Conservation (phyloP, 2,797 vertebrate species). For the Eospalax fontanierii region DNA sequence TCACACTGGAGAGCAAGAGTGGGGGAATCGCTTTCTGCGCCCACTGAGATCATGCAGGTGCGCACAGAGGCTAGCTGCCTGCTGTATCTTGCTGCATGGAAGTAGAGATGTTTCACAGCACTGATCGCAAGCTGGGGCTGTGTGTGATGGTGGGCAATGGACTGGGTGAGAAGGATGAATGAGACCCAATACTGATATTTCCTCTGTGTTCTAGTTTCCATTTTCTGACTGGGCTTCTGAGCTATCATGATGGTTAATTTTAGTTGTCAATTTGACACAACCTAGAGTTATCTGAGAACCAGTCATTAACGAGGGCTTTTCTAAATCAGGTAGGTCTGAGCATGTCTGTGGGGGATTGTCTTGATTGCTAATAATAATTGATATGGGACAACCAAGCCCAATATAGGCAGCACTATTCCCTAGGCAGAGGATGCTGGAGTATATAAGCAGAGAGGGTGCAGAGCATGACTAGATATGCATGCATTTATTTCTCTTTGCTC, state of each 20-base stretch:
- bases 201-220: background rate
- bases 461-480: background rate
- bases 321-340: background rate
- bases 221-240: background rate
- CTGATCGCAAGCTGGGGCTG: background rate
- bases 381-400: background rate
- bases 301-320: background rate
- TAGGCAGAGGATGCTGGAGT: background rate
- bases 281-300: no score
- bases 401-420: no score
- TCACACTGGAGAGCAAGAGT: background rate
- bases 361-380: background rate
- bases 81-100: background rate
- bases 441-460: no score
- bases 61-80: background rate
- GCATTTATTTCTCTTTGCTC: background rate
- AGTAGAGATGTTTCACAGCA: background rate
- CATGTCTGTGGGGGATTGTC: background rate
- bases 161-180: background rate
- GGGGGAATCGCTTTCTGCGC: background rate
- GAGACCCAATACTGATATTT: background rate
- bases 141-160: background rate
- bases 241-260: background rate
- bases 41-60: no score
- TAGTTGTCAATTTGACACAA: background rate